These are phyloP conservation scores for Lineus longissimus DNA, from an alignment of 1,140 invertebrate species.

Conservation along the genomic window DNA sequence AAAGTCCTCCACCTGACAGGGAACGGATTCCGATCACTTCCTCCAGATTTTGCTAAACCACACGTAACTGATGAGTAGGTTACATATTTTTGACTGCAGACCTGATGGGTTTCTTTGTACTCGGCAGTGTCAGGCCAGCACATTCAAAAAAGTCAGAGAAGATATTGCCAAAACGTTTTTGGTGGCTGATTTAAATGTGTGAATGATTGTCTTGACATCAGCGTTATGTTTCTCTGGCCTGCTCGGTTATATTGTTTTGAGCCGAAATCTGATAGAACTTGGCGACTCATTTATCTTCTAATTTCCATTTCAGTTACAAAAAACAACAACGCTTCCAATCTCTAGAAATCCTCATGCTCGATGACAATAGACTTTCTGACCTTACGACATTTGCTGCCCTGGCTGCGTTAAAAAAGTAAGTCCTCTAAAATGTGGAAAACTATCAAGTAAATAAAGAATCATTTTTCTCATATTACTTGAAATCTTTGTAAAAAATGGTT, in stretches of 20 bases:
- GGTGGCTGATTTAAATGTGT: no score
- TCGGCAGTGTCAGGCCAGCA: no score
- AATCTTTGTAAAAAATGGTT: no score
- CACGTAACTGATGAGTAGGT: conserved; percentile 13
- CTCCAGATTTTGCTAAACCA: conserved; percentile 39
- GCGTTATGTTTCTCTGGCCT: no score
- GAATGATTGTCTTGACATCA: no score
- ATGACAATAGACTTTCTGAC: conserved; percentile 46
- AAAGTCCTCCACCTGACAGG: conserved; percentile 49
- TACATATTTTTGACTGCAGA: background rate
- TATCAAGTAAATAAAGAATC: no score
- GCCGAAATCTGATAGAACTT: no score
- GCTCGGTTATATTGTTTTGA: no score
- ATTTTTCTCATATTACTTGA: no score
- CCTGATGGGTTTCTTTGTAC: no score
- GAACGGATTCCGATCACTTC: conserved; percentile 43
- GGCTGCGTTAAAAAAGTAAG: conserved; percentile 41
- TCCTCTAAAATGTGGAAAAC: background rate
- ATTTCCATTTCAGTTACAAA: conserved; percentile 28
- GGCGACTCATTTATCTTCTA: background rate
- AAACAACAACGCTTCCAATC: conserved; percentile 30
- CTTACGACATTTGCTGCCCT: conserved; percentile 43
- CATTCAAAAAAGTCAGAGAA: no score
- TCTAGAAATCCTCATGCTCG: conserved; percentile 47
- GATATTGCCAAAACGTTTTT: no score